A percentile compares a stretch with the other conserved stretches of the same genome.
phyloP scores from a whole-genome alignment of 2,888 invertebrate species.

The Tetragnatha montana region DNA sequence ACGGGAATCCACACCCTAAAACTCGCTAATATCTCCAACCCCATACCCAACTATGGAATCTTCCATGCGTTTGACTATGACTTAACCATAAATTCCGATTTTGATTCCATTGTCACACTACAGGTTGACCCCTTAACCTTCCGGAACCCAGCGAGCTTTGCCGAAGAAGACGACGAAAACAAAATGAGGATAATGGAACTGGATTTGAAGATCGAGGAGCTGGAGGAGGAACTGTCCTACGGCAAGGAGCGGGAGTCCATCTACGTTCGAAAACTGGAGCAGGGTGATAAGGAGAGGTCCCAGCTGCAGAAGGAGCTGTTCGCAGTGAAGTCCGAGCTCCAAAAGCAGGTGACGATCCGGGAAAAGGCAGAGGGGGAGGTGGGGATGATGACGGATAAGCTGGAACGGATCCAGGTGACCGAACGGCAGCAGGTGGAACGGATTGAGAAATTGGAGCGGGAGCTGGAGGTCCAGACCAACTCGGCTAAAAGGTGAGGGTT shows the following conservation, averaged over 20 bases:
- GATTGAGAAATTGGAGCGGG: background rate
- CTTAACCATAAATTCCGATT: no score
- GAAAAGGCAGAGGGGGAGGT: constrained; percentile 18
- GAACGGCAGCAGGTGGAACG: background rate
- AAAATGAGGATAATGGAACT: constrained; percentile 6
- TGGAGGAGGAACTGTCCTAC: constrained; percentile 19
- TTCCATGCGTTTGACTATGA: no score
- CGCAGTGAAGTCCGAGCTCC: constrained; percentile 7
- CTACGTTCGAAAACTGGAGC: background rate
- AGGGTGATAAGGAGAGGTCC: background rate
- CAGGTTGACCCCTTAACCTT: background rate
- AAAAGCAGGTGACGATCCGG: constrained; percentile 15
- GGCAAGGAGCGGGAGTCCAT: constrained; percentile 16
- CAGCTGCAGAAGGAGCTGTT: constrained; percentile 22
- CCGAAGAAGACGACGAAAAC: constrained; percentile 12
- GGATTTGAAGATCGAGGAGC: constrained; percentile 6
- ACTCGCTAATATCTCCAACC: background rate
- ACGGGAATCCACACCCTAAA: no score
- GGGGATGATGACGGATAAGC: background rate
- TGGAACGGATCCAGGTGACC: background rate
- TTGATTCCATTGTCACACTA: background rate
- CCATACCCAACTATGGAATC: no score
- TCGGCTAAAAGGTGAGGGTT: background rate
- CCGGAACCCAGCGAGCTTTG: background rate
- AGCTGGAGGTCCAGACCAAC: constrained; percentile 5